phyloP scores from a whole-genome alignment of 1,140 invertebrate genomes.

The Brachionus manjavacas region DNA sequence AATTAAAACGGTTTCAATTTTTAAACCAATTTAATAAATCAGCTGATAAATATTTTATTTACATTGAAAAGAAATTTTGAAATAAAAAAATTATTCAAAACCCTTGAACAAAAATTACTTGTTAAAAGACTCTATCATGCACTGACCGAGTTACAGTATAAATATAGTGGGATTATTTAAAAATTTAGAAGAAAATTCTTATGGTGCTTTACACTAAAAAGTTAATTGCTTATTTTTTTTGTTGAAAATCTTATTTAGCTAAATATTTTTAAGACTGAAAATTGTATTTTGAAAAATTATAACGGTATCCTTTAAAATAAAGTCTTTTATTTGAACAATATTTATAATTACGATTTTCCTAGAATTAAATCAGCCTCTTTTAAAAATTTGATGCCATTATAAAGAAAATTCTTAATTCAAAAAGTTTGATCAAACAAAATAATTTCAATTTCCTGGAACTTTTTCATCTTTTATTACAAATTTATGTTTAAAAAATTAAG shows the following conservation, averaged over 20 bases:
- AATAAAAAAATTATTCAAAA: too few species aligned
- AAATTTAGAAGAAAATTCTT: not conserved
- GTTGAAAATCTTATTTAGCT: not conserved
- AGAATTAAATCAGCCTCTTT: not conserved
- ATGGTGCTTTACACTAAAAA: not conserved
- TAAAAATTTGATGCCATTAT: not conserved
- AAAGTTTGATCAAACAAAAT: not conserved
- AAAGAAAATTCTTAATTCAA: not conserved
- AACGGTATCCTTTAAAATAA: not conserved
- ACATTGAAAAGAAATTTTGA: too few species aligned
- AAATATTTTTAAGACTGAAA: not conserved
- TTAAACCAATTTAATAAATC: too few species aligned
- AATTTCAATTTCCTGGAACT: not conserved
- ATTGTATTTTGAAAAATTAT: not conserved
- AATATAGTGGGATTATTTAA: not conserved
- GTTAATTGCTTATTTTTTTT: not conserved
- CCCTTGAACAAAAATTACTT: too few species aligned
- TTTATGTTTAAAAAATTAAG: not conserved
- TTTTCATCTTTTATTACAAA: not conserved
- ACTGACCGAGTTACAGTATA: not conserved
- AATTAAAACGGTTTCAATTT: too few species aligned
- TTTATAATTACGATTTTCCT: slow-evolving; percentile 25
- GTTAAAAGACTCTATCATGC: too few species aligned
- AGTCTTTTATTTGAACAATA: not conserved
- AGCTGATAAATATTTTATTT: too few species aligned